Evolutionary conservation across 2,888 invertebrate species (phyloP).

Genomic region (Dynastes grantii): DNA sequence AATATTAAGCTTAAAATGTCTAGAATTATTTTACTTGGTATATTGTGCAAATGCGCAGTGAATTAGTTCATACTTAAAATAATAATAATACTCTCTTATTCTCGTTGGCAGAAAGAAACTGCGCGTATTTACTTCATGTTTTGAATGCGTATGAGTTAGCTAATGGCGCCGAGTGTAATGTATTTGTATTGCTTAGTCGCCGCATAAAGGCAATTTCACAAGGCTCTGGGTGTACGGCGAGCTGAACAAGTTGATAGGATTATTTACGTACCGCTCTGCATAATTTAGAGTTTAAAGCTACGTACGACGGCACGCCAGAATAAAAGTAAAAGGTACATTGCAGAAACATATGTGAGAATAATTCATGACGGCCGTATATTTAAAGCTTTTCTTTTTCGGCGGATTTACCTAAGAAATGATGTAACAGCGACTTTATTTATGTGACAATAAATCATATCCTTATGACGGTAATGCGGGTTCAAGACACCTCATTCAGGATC

Average conservation of each 20-base stretch:
- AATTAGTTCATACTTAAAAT: too few relatives aligned
- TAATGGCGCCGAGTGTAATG: too few relatives aligned
- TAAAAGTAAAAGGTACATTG: conserved; percentile 5
- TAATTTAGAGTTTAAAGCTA: conserved; percentile 9
- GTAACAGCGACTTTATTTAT: conserved; percentile 9
- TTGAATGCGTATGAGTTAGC: too few relatives aligned
- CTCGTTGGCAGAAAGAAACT: too few relatives aligned
- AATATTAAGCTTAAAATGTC: too few relatives aligned
- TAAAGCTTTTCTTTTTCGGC: background rate
- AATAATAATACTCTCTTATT: too few relatives aligned
- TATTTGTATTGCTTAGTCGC: too few relatives aligned
- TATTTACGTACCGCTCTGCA: conserved; percentile 6
- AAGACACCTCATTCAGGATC: too few relatives aligned
- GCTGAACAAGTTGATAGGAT: conserved; percentile 3
- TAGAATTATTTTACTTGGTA: too few relatives aligned
- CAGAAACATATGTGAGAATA: conserved; percentile 22
- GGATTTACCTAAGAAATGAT: conserved; percentile 2
- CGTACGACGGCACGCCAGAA: background rate
- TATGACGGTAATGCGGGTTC: background rate
- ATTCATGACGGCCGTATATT: conserved; percentile 10
- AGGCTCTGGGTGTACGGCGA: background rate
- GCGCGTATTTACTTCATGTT: too few relatives aligned
- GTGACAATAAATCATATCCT: conserved; percentile 1
- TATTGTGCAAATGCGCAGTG: too few relatives aligned
- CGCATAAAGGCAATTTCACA: too few relatives aligned